Percentiles rank a stretch among this genome's conserved stretches.
phyloP scores from a whole-genome alignment of 2,797 vertebrate genomes.

The Sternarchorhynchus goeldii region DNA sequence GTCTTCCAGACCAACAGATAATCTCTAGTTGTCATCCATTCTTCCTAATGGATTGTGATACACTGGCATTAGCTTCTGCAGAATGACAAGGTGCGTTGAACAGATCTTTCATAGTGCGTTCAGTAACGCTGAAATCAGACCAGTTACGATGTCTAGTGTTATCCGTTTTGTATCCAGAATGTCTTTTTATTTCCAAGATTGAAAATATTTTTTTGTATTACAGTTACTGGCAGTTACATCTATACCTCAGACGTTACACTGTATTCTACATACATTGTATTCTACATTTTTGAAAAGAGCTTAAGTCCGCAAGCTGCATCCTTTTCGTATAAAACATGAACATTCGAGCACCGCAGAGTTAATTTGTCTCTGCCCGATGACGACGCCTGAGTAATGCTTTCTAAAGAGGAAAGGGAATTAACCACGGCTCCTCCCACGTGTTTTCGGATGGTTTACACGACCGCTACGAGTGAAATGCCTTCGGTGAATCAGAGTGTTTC shows the following conservation, averaged over 20 bases:
- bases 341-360: neutral
- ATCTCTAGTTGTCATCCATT: constrained; percentile 71
- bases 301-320: too few species aligned
- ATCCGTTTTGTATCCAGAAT: too few species aligned
- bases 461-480: constrained; percentile 10
- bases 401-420: neutral
- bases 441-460: constrained; percentile 39
- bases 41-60: constrained; percentile 57
- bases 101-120: neutral
- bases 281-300: too few species aligned
- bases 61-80: neutral
- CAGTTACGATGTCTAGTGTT: too few species aligned
- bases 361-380: neutral
- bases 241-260: too few species aligned
- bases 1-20: constrained; percentile 67
- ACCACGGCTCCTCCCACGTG: constrained; percentile 42
- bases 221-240: too few species aligned
- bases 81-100: neutral
- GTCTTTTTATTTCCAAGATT: too few species aligned
- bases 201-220: too few species aligned
- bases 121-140: neutral
- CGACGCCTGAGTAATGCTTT: constrained; percentile 16
- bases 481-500: constrained; percentile 15
- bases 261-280: too few species aligned
- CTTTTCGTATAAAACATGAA: neutral